These are phyloP conservation scores for Pteruthius melanotis DNA, from an alignment of 2,113 vertebrate genomes.

Conservation along the genomic window DNA sequence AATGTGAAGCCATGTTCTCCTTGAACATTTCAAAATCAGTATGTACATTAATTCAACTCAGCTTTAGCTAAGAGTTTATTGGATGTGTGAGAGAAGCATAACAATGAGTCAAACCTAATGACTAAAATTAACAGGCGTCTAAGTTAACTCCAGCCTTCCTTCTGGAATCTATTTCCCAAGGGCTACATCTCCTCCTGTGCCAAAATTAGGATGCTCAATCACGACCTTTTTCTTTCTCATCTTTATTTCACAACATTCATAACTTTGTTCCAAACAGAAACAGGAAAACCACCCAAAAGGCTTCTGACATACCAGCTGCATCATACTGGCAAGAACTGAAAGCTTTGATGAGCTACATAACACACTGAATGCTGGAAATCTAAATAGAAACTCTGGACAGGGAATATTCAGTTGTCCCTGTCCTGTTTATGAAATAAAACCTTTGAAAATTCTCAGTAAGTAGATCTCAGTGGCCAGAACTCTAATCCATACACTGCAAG, in stretches of 20 bases:
- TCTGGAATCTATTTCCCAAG: background rate
- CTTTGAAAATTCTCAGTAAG: background rate
- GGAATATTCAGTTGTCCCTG: background rate
- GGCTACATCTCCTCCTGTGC: background rate
- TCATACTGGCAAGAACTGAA: background rate
- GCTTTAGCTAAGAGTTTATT: background rate
- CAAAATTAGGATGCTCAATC: background rate
- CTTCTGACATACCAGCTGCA: background rate
- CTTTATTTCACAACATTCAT: background rate
- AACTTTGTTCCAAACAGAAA: background rate
- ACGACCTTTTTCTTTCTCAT: background rate
- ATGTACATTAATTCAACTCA: background rate
- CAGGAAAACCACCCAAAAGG: background rate
- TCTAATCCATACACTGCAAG: background rate
- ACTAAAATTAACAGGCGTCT: background rate
- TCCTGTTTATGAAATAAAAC: background rate
- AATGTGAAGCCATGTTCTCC: background rate
- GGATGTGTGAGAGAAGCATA: background rate
- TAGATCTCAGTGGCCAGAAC: background rate
- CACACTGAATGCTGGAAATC: background rate
- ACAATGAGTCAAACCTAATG: background rate
- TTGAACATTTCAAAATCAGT: background rate
- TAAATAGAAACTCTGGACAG: background rate
- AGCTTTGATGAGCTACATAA: background rate
- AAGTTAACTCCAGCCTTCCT: background rate